Evolutionary conservation across 2,888 invertebrate species (phyloP).

Genomic region (Helleia helle): DNA sequence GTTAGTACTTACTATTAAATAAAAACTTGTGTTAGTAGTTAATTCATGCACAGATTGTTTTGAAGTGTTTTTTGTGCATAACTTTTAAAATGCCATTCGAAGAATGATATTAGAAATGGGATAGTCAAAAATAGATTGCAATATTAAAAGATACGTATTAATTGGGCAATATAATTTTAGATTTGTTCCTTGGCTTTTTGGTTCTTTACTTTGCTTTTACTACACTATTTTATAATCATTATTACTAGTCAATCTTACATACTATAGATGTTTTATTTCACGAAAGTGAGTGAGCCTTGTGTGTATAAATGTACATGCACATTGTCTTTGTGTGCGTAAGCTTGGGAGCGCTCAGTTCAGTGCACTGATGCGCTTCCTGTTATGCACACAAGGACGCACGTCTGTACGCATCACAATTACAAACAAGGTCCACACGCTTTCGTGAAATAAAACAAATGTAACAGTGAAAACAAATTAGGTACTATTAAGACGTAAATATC

Average conservation of each 20-base stretch:
- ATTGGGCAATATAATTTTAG: not conserved
- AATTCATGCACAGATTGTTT: conserved; percentile 7
- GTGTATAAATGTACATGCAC: no score
- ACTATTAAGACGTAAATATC: conserved; percentile 1
- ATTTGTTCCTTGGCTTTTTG: not conserved
- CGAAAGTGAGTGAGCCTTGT: no score
- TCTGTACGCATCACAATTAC: no score
- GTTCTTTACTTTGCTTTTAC: no score
- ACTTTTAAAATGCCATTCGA: conserved; percentile 2
- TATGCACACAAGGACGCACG: no score
- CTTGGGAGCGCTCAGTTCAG: no score
- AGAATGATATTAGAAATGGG: not conserved
- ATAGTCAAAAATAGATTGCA: not conserved
- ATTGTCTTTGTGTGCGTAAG: no score
- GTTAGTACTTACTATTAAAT: conserved; percentile 32
- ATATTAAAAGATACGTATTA: not conserved
- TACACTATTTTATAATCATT: not conserved
- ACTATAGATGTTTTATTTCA: no score
- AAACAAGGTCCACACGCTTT: no score
- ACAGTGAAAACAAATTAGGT: conserved; percentile 13
- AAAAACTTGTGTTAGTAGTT: conserved; percentile 12
- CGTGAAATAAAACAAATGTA: no score
- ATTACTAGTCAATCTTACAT: not conserved
- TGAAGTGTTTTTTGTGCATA: conserved; percentile 6
- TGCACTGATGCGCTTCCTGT: no score